Base-by-base conservation (phyloP, 2,113 vertebrate genomes). In the Oncorhynchus gorbuscha region DNA sequence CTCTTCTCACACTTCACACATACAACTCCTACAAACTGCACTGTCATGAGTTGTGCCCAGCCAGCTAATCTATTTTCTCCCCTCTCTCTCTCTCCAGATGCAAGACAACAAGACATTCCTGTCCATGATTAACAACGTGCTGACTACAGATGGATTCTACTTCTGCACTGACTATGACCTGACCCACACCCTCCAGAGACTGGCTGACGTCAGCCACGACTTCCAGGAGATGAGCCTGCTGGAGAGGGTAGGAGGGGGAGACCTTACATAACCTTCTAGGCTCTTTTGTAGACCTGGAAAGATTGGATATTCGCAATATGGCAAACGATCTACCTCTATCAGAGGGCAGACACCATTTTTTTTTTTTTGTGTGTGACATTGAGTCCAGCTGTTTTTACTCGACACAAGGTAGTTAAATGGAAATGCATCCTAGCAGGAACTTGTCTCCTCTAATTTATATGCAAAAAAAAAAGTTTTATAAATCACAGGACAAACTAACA, bases 211-310 rank as follows among this genome's bases (percentile, higher is more conserved):
- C 0, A 99, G 97, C 89, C 97, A 97, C 0, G 97, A 99, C 84
- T 99, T 99, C 84, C 97, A 99, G 82, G 98, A 99, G 87, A 99
- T 98, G 97, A 98, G 96, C 84, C 94, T 99, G 9, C 90, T 98
- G 18, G 98, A 99, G 91, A 94, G 98, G 94, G 98, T 99, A 87
- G 95, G 93, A 18, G 3, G 28, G 28, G 28, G 28, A 45, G 39
- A 45, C 39, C 39, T 9, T 39, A 9, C 8, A 3, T 51, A 51
- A 4, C 14, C 49, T 3, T 51, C 39, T 12, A 45, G 39, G 9
- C 9, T 45, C 9, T 5, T 55, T 16, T 55, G 12, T 18, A 55
- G 51, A 18, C 39, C 39, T 45, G 39, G 39, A 45, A 11, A 45
- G 39, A 11, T 45, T 45, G 9, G 39, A 11, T 45, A 45, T 39